Conservation (phyloP, 2,888 invertebrate species). For the Blastobasis adustella region DNA sequence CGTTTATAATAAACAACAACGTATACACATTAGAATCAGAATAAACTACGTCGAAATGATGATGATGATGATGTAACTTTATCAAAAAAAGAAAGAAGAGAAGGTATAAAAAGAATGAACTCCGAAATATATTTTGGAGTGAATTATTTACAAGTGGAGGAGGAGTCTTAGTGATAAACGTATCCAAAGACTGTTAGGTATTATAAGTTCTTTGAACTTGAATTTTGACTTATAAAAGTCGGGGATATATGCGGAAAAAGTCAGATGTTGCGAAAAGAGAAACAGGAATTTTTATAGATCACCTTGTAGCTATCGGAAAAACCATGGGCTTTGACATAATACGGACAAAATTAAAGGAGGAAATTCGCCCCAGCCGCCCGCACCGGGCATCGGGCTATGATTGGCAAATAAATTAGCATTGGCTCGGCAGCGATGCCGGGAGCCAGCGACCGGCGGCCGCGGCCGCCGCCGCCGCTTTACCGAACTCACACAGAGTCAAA, state of each 20-base stretch:
- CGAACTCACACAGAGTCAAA: constrained; percentile 45
- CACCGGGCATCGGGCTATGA: constrained; percentile 26
- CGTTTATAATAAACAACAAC: constrained; percentile 15
- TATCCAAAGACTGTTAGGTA: constrained; percentile 74
- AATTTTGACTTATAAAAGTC: constrained; percentile 55
- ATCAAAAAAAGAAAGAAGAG: constrained; percentile 36
- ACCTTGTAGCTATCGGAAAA: constrained; percentile 46
- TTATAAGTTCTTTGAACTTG: constrained; percentile 65
- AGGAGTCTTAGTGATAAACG: constrained; percentile 69
- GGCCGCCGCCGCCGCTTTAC: constrained; percentile 12
- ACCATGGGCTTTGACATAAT: constrained; percentile 52
- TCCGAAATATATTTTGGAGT: constrained; percentile 73
- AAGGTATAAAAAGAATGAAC: constrained; percentile 42
- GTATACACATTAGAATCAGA: constrained; percentile 35
- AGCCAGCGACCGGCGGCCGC: constrained; percentile 15
- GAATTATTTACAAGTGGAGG: constrained; percentile 68
- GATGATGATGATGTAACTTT: constrained; percentile 35
- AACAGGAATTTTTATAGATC: constrained; percentile 45
- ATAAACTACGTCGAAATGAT: constrained; percentile 38
- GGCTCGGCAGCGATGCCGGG: constrained; percentile 27
- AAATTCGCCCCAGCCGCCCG: constrained; percentile 35
- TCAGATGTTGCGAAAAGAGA: constrained; percentile 53
- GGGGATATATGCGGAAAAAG: constrained; percentile 59
- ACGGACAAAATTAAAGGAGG: constrained; percentile 28
- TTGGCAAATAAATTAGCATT: constrained; percentile 18